These are phyloP conservation scores for Dyspetes luteomarginatus DNA, from an alignment of 2,888 invertebrate genomes.

Conservation along the genomic window DNA sequence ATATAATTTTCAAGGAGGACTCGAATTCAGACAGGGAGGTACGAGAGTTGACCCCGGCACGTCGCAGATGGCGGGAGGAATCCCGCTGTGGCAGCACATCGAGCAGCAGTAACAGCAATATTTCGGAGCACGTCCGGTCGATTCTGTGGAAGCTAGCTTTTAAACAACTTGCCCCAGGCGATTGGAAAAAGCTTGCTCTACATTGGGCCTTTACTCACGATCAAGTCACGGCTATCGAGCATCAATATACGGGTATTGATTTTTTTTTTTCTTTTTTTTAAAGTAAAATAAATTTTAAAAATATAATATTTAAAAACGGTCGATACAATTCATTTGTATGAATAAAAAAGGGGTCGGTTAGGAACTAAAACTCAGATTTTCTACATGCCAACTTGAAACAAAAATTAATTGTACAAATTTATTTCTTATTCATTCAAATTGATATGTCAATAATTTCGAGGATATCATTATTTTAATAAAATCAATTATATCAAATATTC, in stretches of 20 bases:
- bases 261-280: constrained; percentile 22
- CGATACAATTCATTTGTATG: too few relatives aligned
- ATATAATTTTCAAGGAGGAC: constrained; percentile 71
- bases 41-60: constrained; percentile 76
- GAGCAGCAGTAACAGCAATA: constrained; percentile 70
- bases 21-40: constrained; percentile 75
- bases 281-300: neutral
- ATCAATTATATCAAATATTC: too few relatives aligned
- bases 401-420: too few relatives aligned
- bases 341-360: too few relatives aligned
- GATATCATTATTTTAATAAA: too few relatives aligned
- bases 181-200: constrained; percentile 88
- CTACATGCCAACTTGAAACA: too few relatives aligned
- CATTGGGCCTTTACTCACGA: constrained; percentile 89
- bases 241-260: constrained; percentile 89
- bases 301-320: too few relatives aligned
- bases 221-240: constrained; percentile 88
- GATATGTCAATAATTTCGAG: too few relatives aligned
- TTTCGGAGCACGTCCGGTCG: constrained; percentile 83
- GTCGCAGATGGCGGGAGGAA: constrained; percentile 76
- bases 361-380: too few relatives aligned
- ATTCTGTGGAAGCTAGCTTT: constrained; percentile 85
- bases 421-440: too few relatives aligned
- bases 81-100: constrained; percentile 72
- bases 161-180: constrained; percentile 86